A percentile compares a stretch with the other conserved stretches of the same genome.
phyloP scores from a whole-genome alignment of 2,113 vertebrate genomes.

The Petromus typicus region DNA sequence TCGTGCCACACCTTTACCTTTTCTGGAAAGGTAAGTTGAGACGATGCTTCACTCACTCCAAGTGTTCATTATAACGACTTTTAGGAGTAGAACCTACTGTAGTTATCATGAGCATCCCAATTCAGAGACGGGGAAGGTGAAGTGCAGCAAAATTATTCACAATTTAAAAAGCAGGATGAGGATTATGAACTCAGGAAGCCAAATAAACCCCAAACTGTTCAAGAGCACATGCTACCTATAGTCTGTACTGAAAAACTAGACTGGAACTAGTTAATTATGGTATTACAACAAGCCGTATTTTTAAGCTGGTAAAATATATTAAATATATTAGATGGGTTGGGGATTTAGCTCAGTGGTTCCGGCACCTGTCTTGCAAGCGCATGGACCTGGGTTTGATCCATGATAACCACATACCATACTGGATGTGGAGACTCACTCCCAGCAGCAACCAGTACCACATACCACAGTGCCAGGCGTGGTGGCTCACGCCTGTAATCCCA shows the following conservation, averaged over 20 bases:
- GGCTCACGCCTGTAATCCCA: too few relatives aligned
- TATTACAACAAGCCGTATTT: neutral
- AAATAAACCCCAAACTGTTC: neutral
- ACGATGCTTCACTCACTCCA: slow-evolving; percentile 14
- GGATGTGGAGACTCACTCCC: too few relatives aligned
- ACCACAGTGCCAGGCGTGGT: too few relatives aligned
- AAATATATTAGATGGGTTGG: too few relatives aligned
- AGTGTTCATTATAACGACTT: neutral
- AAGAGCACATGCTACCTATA: neutral
- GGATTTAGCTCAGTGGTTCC: too few relatives aligned
- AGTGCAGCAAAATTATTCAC: neutral
- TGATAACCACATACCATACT: too few relatives aligned
- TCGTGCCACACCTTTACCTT: neutral
- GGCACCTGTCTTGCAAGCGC: too few relatives aligned
- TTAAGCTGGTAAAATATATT: slow-evolving; percentile 5
- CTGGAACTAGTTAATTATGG: slow-evolving; percentile 32
- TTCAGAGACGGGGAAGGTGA: slow-evolving; percentile 44
- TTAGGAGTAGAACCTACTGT: neutral
- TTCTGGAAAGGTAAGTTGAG: neutral
- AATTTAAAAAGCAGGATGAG: slow-evolving; percentile 3
- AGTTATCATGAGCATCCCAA: neutral
- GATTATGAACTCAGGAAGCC: neutral
- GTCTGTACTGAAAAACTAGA: slow-evolving; percentile 12
- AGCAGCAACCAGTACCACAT: too few relatives aligned
- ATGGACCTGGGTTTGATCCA: too few relatives aligned